These are phyloP conservation scores for Drosophila bifasciata DNA, from an alignment of 1,140 invertebrate species.

Conservation along the genomic window DNA sequence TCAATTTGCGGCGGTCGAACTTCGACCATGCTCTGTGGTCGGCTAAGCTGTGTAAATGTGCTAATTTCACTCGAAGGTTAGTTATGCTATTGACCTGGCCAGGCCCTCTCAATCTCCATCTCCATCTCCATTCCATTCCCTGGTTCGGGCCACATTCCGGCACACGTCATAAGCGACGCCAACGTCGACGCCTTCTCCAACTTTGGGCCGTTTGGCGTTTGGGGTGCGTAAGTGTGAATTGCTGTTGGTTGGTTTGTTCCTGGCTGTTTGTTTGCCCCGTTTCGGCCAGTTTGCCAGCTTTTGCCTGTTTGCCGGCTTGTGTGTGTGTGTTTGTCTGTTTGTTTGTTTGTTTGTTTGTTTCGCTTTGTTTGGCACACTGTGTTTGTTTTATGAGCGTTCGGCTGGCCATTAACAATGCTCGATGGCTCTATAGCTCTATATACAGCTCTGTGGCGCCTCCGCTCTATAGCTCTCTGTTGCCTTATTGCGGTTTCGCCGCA, in stretches of 20 bases:
- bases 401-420: constrained; percentile 69
- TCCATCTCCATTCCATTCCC: constrained; percentile 21
- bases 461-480: constrained; percentile 49
- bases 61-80: constrained; percentile 80
- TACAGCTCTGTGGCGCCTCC: constrained; percentile 1
- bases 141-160: constrained; percentile 29
- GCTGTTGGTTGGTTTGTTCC: constrained; percentile 69
- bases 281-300: constrained; percentile 44
- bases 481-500: constrained; percentile 53
- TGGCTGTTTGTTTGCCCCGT: constrained; percentile 54
- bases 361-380: constrained; percentile 32
- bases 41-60: constrained; percentile 75
- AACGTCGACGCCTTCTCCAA: constrained; percentile 36
- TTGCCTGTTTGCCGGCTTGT: constrained; percentile 43
- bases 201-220: constrained; percentile 45
- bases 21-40: constrained; percentile 47
- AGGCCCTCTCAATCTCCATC: constrained; percentile 8
- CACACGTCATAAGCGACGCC: constrained; percentile 54
- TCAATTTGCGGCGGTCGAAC: constrained; percentile 46
- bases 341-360: constrained; percentile 65
- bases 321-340: constrained; percentile 50
- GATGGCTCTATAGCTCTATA: constrained; percentile 49
- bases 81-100: constrained; percentile 72
- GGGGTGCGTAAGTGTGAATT: constrained; percentile 77
- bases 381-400: constrained; percentile 57